Conservation (phyloP, 2,888 invertebrate species). For the Tipula confusa region DNA sequence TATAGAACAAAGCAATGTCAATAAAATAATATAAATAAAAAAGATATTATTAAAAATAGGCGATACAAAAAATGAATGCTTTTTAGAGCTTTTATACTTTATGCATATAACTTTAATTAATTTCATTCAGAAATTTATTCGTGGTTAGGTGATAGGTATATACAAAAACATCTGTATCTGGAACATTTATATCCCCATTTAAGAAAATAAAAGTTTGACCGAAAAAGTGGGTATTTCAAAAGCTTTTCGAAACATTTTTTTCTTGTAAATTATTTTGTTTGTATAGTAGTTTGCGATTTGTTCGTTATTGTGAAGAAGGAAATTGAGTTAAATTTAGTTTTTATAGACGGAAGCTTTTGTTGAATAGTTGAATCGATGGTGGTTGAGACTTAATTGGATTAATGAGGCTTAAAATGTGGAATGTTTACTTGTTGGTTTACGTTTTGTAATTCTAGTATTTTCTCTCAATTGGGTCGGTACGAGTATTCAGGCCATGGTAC, state of each 20-base stretch:
- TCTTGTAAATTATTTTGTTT: too few species aligned
- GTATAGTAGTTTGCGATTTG: too few species aligned
- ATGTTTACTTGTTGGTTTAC: too few species aligned
- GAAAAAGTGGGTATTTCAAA: background rate
- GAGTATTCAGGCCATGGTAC: too few species aligned
- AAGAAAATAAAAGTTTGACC: background rate
- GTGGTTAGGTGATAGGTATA: background rate
- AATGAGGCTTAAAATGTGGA: too few species aligned
- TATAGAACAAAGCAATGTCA: background rate
- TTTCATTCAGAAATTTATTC: background rate
- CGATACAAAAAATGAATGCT: background rate
- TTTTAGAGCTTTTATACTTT: background rate
- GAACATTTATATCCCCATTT: background rate
- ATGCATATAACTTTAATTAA: background rate
- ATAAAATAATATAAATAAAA: background rate
- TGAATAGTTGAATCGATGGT: too few species aligned
- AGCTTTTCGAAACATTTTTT: background rate
- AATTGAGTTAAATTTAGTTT: too few species aligned
- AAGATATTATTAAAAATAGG: background rate
- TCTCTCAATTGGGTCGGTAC: too few species aligned
- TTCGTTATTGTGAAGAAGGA: too few species aligned
- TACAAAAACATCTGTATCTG: background rate
- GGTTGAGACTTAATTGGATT: too few species aligned
- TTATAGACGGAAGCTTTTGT: too few species aligned
- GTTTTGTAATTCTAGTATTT: too few species aligned